Base-by-base conservation (phyloP, 2,888 invertebrate genomes). In the Calephelis perditalis region DNA sequence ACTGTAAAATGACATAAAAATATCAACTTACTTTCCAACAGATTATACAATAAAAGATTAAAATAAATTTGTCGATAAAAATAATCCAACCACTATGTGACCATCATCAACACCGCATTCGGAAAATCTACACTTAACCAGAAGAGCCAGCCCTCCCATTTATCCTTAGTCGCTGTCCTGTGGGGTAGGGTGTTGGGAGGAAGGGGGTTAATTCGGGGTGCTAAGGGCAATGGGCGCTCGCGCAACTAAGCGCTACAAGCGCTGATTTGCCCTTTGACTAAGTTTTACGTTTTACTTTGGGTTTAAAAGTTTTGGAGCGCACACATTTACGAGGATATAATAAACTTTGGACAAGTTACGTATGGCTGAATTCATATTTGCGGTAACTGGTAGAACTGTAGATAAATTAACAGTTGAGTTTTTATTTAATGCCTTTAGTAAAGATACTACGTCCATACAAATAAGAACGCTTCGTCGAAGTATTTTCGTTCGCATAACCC, bases 51-150 rank as follows among this genome's bases (percentile, higher is more conserved):
- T 2, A 37, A 40, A 59, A 63, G 44, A 46, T 10, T 0, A 36
- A 46, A 62, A 62, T 56, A 59, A 68, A 59, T 45, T 58, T 73
- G 76, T 79, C 79, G 79, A 81, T 71, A 69, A 67, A 63, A 37
- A 11, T 36, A 36, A 40, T 45, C 66, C 74, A 74, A 74, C 11
- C 81, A 65, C 77, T 78, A 79, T 54, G 54, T 69, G 76, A 79
- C 86, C 86, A 82, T 89, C 90, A 90, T 90, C 90, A 90, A 90
- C 90, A 90, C 90, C 90, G 90, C 90, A 90, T 90, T 90, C 86
- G 88, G 89, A 89, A 90, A 90, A 90, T 90, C 89, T 89, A 90
- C 90, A 90, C 90, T 90, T 89, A 90, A 88, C 90, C 90, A 89
- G 88, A 84, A 86, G 87, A 87, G 85, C 86, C 89, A 86, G 88